Base-by-base conservation (phyloP, 1,140 invertebrate genomes). In the Anoplophora glabripennis region DNA sequence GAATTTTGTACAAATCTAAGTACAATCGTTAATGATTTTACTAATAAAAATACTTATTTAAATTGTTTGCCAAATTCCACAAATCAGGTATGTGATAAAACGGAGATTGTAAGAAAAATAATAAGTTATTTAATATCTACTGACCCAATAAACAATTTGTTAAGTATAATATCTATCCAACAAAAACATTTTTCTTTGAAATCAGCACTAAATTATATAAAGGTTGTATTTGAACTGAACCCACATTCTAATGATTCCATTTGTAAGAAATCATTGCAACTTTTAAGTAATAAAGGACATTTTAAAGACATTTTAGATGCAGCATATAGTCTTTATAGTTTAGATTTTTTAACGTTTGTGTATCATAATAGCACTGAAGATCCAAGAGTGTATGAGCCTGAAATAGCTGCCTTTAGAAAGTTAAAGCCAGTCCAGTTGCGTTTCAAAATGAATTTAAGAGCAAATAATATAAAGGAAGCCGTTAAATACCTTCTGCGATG, bases 261-360 rank as follows among this genome's bases (percentile, higher is more conserved):
- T n/a, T 61, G 58, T 41, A 61, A 51, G n/a, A 44, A 51, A 51
- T 49, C 59, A 7, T 35, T 65, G 10, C 34, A 45, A 8, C 49
- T 58, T 21, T 42, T 65, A 36, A 15, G 57, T 14, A 41, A 57
- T 15, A 46, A 65, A 34, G 47, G 53, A 36, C 46, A 59, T 48
- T 34, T 36, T 17, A 59, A 59, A 49, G 63, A 65, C 35, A 42
- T 67, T 8, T 44, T 63, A 10, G 48, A 44, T 17, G 54, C 41
- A 21, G 34, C 40, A 12, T 63, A 58, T 15, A 41, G 38, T n/a
- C 52, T 69, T 4, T 69, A 57, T 35, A 44, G 67, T 49, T 46
- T 69, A 34, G 55, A 64, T 45, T 66, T 69, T 18, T 38, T 66
- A 8, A 53, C 21, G 9, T 60, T 67, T 38, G 38, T 69, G 5